Conservation (phyloP, 2,888 invertebrate species). For the Chymomyza amoena region DNA sequence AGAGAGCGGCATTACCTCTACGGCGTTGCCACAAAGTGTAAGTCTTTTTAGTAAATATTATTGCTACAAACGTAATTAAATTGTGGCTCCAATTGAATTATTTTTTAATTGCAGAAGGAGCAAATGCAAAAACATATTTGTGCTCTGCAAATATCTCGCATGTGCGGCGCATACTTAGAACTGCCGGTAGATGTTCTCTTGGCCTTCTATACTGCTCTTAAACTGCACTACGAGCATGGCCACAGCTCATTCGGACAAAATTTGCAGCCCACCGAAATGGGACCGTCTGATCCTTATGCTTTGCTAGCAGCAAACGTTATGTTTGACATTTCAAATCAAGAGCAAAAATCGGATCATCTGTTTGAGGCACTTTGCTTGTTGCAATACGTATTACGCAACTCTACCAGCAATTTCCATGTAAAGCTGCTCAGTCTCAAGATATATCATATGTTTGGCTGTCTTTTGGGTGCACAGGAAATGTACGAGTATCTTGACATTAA, state of each 20-base stretch:
- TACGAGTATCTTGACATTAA: constrained; percentile 92
- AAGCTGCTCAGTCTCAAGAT: constrained; percentile 90
- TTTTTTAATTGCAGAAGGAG: constrained; percentile 80
- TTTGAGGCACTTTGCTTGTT: constrained; percentile 85
- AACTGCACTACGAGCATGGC: constrained; percentile 84
- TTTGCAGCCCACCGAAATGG: constrained; percentile 85
- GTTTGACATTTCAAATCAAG: constrained; percentile 80
- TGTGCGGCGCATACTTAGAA: constrained; percentile 84
- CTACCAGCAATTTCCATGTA: constrained; percentile 93
- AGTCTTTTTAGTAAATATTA: constrained; percentile 61
- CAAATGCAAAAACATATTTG: constrained; percentile 91
- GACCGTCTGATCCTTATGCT: constrained; percentile 89
- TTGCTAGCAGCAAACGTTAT: constrained; percentile 83
- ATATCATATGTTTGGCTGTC: constrained; percentile 88
- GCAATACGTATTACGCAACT: constrained; percentile 86
- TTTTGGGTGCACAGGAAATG: constrained; percentile 85
- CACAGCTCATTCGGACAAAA: constrained; percentile 81
- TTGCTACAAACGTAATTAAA: neutral
- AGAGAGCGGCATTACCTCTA: constrained; percentile 83
- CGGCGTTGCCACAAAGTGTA: constrained; percentile 83
- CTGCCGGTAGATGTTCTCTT: constrained; percentile 81
- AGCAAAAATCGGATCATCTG: constrained; percentile 81
- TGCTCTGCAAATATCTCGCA: constrained; percentile 86
- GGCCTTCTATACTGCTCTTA: constrained; percentile 82
- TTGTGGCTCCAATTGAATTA: neutral